Evolutionary conservation across 2,113 vertebrate genomes (phyloP).

Genomic region (Anolis carolinensis): DNA sequence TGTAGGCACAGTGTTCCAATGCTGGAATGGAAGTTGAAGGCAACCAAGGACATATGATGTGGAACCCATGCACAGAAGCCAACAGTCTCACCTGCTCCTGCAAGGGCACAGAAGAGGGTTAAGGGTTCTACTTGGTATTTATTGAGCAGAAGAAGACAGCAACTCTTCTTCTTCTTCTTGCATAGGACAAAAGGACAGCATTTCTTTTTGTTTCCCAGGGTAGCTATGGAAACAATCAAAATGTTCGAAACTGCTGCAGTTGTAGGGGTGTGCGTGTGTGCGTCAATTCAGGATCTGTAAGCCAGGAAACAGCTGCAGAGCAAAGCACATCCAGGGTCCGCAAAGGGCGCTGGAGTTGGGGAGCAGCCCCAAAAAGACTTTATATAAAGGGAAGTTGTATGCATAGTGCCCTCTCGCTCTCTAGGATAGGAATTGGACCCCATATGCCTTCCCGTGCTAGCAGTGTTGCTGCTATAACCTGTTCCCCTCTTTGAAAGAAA

Average conservation of each 20-base stretch:
- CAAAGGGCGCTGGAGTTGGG: slow-evolving; percentile 50
- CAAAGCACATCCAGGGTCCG: slow-evolving; percentile 72
- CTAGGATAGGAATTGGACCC: slow-evolving; percentile 51
- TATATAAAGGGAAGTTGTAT: slow-evolving; percentile 56
- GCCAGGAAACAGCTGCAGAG: slow-evolving; percentile 69
- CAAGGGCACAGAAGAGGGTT: slow-evolving; percentile 66
- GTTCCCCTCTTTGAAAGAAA: slow-evolving; percentile 48
- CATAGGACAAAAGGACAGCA: slow-evolving; percentile 61
- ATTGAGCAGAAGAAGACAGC: slow-evolving; percentile 78
- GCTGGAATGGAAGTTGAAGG: slow-evolving; percentile 48
- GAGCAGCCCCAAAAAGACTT: slow-evolving; percentile 57
- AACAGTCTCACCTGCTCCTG: slow-evolving; percentile 50
- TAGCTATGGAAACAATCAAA: slow-evolving; percentile 71
- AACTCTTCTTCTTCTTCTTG: slow-evolving; percentile 57
- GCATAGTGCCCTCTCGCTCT: slow-evolving; percentile 16
- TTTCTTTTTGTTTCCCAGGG: slow-evolving; percentile 74
- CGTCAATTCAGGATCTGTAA: slow-evolving; percentile 56
- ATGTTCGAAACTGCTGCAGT: slow-evolving; percentile 72
- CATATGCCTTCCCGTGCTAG: slow-evolving; percentile 11
- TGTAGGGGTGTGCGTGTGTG: slow-evolving; percentile 57
- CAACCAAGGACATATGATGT: slow-evolving; percentile 34
- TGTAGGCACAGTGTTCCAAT: slow-evolving; percentile 60
- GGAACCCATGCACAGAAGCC: slow-evolving; percentile 27
- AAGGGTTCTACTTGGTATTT: slow-evolving; percentile 76
- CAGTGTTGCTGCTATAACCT: slow-evolving; percentile 52